These are phyloP conservation scores for Nebria brevicollis DNA, from an alignment of 2,888 invertebrate species.

Conservation along the genomic window DNA sequence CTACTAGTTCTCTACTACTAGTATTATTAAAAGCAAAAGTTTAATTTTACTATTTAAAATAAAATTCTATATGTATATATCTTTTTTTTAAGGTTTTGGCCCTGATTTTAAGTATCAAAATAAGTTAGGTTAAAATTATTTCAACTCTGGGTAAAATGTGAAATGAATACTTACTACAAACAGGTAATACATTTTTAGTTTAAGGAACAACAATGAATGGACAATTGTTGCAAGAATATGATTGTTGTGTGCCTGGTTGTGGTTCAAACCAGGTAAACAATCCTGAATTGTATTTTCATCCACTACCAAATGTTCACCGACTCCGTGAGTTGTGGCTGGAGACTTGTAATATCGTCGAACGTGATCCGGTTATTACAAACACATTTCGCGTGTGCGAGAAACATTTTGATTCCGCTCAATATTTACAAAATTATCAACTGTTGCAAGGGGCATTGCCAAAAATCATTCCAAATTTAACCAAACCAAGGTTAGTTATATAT, in stretches of 20 bases:
- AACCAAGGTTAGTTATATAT: background rate
- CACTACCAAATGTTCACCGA: background rate
- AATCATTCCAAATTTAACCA: background rate
- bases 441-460: background rate
- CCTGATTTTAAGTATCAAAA: no score
- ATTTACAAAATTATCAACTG: background rate
- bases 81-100: no score
- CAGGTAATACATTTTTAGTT: no score
- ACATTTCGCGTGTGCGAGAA: background rate
- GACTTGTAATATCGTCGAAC: background rate
- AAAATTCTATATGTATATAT: no score
- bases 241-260: background rate
- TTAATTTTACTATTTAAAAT: no score
- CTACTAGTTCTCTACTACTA: no score
- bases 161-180: no score
- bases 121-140: no score
- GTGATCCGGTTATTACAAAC: background rate
- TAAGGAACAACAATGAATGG: no score
- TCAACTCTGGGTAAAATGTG: no score
- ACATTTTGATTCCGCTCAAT: background rate
- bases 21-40: no score
- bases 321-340: background rate
- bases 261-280: background rate
- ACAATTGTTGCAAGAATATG: background rate
- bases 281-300: background rate